Conservation (phyloP, 2,888 invertebrate genomes). For the Ditula angustiorana region DNA sequence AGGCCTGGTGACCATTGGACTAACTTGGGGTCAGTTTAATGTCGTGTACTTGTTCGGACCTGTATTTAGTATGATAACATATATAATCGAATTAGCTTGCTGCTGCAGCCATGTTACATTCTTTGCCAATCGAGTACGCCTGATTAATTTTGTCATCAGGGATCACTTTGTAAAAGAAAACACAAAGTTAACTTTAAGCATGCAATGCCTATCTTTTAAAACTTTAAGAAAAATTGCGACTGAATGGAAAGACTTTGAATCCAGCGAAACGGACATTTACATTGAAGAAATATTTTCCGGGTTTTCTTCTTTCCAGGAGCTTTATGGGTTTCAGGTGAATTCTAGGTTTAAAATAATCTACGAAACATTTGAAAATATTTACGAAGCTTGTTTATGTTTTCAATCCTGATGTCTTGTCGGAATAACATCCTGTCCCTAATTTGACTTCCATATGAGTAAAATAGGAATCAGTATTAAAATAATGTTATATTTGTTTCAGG, state of each 20-base stretch:
- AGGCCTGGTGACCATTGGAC: not conserved
- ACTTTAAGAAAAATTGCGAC: not conserved
- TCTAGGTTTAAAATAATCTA: not conserved
- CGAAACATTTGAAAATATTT: too few species aligned
- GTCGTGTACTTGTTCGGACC: constrained; percentile 11
- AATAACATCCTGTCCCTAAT: too few species aligned
- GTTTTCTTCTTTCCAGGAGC: constrained; percentile 22
- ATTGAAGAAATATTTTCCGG: constrained; percentile 29
- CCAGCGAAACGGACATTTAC: constrained; percentile 18
- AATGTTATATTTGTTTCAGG: constrained; percentile 4
- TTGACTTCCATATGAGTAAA: too few species aligned
- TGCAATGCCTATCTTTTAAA: not conserved
- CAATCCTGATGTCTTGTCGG: too few species aligned
- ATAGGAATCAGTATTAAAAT: too few species aligned
- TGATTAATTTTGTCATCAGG: constrained; percentile 23
- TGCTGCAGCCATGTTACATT: constrained; percentile 32
- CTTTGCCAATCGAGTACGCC: constrained; percentile 18
- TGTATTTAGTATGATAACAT: not conserved
- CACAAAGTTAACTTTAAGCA: not conserved
- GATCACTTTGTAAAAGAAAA: not conserved
- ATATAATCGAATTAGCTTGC: constrained; percentile 18
- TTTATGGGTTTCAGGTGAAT: constrained; percentile 33
- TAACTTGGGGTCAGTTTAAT: not conserved
- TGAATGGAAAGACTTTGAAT: constrained; percentile 8
- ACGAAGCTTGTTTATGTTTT: too few species aligned